phyloP scores from a whole-genome alignment of 2,113 vertebrate species.

The Bungarus multicinctus region DNA sequence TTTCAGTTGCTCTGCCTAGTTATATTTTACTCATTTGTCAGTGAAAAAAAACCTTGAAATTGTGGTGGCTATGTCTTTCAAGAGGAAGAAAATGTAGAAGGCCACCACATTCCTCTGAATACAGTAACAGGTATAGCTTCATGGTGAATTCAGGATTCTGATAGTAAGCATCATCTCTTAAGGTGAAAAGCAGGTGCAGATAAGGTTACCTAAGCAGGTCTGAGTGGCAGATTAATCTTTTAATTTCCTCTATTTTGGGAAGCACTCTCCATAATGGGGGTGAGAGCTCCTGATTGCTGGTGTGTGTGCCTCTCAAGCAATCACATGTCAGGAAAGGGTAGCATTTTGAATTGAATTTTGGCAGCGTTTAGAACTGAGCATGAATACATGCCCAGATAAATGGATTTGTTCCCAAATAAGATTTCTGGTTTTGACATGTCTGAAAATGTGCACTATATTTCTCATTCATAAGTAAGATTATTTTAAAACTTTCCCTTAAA shows the following conservation, averaged over 20 bases:
- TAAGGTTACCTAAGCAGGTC: conserved; percentile 7
- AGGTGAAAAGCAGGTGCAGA: conserved; percentile 33
- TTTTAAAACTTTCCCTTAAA: neutral
- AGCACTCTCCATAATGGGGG: conserved; percentile 41
- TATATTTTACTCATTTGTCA: neutral
- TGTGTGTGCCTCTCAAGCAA: conserved; percentile 39
- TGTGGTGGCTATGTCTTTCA: neutral
- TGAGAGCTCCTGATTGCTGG: conserved; percentile 53
- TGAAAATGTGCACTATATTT: neutral
- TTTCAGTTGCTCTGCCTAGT: neutral
- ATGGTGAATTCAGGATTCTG: neutral
- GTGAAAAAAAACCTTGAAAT: neutral
- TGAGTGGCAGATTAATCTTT: conserved; percentile 60
- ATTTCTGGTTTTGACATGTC: neutral
- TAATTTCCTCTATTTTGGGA: conserved; percentile 69
- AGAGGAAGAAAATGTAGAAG: neutral
- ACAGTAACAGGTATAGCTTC: neutral
- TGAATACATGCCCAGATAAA: neutral
- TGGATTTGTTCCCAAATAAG: neutral
- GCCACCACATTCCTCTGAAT: neutral
- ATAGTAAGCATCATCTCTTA: neutral
- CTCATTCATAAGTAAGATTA: neutral
- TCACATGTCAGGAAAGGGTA: conserved; percentile 51
- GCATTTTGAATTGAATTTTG: neutral
- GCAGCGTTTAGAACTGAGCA: conserved; percentile 7